These are phyloP conservation scores for Morelia viridis DNA, from an alignment of 2,797 vertebrate genomes.

Conservation along the genomic window DNA sequence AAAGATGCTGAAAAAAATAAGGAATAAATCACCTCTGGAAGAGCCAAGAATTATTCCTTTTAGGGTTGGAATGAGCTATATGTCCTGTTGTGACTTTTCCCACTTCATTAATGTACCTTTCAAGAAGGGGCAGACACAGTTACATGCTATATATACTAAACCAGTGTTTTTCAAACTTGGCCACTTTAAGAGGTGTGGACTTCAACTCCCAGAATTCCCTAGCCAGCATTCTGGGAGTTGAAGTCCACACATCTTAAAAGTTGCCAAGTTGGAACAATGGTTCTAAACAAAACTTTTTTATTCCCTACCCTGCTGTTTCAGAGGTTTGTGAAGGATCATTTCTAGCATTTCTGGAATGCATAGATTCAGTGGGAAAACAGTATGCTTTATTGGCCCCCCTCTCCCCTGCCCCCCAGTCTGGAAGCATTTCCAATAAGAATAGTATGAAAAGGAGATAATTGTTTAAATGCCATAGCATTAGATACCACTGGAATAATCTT, in stretches of 20 bases:
- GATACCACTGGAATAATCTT: neutral
- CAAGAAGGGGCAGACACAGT: no score
- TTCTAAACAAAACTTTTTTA: neutral
- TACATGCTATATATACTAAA: neutral
- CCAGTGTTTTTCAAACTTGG: neutral
- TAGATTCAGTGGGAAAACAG: neutral
- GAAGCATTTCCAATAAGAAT: no score
- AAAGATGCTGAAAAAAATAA: neutral
- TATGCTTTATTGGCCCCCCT: neutral
- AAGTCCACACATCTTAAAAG: neutral
- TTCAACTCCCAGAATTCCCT: neutral
- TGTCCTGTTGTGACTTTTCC: neutral
- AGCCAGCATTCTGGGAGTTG: neutral
- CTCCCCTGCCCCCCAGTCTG: no score
- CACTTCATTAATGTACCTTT: neutral
- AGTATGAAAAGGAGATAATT: neutral
- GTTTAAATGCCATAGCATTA: neutral
- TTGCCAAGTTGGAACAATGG: neutral
- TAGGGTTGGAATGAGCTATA: neutral
- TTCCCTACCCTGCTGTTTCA: neutral
- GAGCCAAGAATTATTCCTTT: neutral
- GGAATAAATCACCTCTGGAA: neutral
- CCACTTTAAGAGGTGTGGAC: neutral
- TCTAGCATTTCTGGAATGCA: neutral
- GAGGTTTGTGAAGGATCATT: neutral